Evolutionary conservation across 1,140 invertebrate species (phyloP).

Genomic region (Helicoverpa zea): DNA sequence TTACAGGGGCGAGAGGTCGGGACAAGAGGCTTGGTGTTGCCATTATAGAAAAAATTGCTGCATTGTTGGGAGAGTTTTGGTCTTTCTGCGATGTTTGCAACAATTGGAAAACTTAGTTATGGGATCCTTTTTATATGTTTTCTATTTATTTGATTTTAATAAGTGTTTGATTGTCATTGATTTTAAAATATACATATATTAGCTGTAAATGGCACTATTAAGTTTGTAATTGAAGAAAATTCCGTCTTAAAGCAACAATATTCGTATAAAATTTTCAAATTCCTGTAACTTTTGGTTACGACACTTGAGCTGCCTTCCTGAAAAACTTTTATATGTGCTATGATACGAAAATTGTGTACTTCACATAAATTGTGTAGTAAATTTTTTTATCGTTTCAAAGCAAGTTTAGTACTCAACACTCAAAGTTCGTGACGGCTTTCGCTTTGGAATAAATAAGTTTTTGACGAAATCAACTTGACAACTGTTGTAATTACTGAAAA

Average conservation of each 20-base stretch:
- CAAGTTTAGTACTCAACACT: neutral
- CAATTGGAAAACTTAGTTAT: neutral
- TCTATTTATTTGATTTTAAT: too few relatives aligned
- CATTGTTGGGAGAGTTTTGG: neutral
- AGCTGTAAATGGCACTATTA: too few relatives aligned
- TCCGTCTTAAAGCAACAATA: too few relatives aligned
- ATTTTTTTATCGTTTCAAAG: neutral
- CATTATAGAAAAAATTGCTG: neutral
- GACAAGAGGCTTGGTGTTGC: constrained; percentile 24
- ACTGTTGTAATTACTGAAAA: neutral
- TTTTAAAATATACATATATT: neutral
- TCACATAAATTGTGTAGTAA: too few relatives aligned
- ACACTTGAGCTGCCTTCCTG: neutral
- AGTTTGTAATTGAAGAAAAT: too few relatives aligned
- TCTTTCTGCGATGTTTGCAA: neutral
- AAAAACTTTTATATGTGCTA: constrained; percentile 5
- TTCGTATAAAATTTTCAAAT: too few relatives aligned
- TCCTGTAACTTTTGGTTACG: neutral
- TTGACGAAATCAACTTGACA: neutral
- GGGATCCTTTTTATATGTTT: neutral
- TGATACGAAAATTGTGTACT: neutral
- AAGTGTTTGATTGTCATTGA: too few relatives aligned
- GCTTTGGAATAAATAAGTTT: neutral
- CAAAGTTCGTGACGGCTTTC: neutral
- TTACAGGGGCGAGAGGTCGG: constrained; percentile 32